Evolutionary conservation across 2,113 vertebrate species (phyloP).

Genomic region (Rafetus swinhoei): DNA sequence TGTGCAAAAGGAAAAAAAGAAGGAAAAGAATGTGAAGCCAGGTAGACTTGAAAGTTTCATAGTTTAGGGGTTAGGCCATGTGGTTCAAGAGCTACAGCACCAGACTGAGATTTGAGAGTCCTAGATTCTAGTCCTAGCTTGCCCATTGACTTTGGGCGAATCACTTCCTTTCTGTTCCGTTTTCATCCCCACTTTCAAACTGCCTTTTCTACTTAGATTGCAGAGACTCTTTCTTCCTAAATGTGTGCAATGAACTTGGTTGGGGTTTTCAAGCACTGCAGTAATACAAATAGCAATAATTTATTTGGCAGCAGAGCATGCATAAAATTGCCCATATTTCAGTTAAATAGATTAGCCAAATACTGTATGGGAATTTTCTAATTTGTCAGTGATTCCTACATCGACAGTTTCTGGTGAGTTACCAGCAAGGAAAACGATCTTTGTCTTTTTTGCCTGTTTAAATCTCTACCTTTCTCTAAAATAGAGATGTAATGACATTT

Average conservation of each 20-base stretch:
- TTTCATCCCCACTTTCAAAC: slow-evolving; percentile 17
- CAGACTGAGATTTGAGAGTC: neutral
- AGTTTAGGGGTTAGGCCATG: neutral
- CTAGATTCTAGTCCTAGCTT: fast-evolving
- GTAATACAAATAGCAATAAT: slow-evolving; percentile 42
- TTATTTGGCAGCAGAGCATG: slow-evolving; percentile 41
- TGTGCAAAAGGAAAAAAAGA: neutral
- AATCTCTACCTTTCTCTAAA: slow-evolving; percentile 58
- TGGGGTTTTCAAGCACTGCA: slow-evolving; percentile 38
- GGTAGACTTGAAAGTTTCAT: neutral
- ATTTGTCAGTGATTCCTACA: neutral
- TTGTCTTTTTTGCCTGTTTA: slow-evolving; percentile 38
- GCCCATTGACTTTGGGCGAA: neutral
- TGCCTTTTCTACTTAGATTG: neutral
- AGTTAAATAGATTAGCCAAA: slow-evolving; percentile 9
- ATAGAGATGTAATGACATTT: slow-evolving; percentile 47
- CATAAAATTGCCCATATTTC: slow-evolving; percentile 21
- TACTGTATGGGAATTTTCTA: slow-evolving; percentile 17
- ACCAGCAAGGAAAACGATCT: slow-evolving; percentile 5
- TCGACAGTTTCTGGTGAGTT: neutral
- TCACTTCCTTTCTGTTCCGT: neutral
- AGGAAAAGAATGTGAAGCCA: neutral
- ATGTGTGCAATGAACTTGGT: slow-evolving; percentile 29
- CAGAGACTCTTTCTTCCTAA: neutral
- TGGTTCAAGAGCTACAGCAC: neutral